Percentiles rank a stretch among this genome's conserved stretches.
These are phyloP conservation scores for Trichogramma evanescens DNA, from an alignment of 2,888 invertebrate genomes.

Conservation along the genomic window DNA sequence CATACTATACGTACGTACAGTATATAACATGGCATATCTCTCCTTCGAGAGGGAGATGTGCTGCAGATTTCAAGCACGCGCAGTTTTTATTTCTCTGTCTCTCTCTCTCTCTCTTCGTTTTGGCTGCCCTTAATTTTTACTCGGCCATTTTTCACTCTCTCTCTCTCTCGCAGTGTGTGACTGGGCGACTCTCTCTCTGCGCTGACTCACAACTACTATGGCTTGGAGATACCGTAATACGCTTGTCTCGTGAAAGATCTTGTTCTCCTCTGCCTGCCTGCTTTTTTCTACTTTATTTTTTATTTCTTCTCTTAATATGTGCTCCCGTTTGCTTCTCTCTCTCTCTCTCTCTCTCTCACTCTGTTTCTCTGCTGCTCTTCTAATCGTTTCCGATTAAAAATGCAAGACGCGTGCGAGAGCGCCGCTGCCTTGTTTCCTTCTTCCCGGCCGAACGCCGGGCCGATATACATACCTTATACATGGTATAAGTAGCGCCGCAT, in stretches of 20 bases:
- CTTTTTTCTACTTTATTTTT: background rate
- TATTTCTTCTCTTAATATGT: background rate
- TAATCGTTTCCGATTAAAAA: too few species aligned
- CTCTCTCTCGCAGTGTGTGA: constrained; percentile 5
- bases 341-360: background rate
- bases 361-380: too few species aligned
- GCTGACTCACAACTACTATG: too few species aligned
- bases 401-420: background rate
- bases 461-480: too few species aligned
- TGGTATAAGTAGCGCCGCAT: too few species aligned
- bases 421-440: background rate
- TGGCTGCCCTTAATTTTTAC: constrained; percentile 17
- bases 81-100: constrained; percentile 5
- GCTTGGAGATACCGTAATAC: constrained; percentile 1
- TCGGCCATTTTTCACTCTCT: background rate
- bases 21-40: background rate
- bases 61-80: constrained; percentile 1
- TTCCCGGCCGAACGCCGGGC: too few species aligned
- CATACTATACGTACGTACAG: too few species aligned
- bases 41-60: background rate
- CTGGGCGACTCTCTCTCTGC: constrained; percentile 5
- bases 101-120: constrained; percentile 10
- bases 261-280: background rate
- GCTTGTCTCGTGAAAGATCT: constrained; percentile 7
- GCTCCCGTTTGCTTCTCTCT: background rate